A percentile compares a stretch with the other conserved stretches of the same genome.
Evolutionary conservation across 2,113 vertebrate species (phyloP).

Genomic region (Murina feae): DNA sequence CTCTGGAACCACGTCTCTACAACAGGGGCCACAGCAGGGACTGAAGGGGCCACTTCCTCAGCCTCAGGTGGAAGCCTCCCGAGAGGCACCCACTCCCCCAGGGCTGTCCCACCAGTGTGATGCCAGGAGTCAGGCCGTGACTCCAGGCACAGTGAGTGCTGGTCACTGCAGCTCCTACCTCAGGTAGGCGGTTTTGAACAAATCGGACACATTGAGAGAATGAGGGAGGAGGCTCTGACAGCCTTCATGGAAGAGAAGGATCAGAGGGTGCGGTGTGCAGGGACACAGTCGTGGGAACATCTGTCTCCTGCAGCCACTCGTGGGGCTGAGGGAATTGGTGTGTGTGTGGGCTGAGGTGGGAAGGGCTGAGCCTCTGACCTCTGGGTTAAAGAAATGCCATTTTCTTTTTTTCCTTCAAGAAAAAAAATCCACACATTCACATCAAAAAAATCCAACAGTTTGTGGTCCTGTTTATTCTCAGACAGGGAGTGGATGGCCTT

Average conservation of each 20-base stretch:
- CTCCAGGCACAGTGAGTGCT: neutral
- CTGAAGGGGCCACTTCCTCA: neutral
- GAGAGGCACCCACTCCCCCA: neutral
- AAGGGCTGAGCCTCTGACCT: slow-evolving; percentile 54
- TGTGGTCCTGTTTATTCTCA: slow-evolving; percentile 75
- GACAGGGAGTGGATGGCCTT: slow-evolving; percentile 52
- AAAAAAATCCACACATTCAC: neutral
- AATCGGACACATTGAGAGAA: neutral
- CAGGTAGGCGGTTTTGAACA: neutral
- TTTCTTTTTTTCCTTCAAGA: slow-evolving; percentile 53
- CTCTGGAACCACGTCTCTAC: neutral
- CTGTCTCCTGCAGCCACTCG: slow-evolving; percentile 6
- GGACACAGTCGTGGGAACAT: neutral
- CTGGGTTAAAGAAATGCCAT: slow-evolving; percentile 61
- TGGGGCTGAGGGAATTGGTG: slow-evolving; percentile 2
- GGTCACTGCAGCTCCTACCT: neutral
- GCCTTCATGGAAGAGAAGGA: neutral
- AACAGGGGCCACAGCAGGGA: too few species aligned
- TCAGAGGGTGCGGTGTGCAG: neutral
- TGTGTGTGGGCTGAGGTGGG: slow-evolving; percentile 40
- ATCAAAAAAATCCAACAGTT: slow-evolving; percentile 20
- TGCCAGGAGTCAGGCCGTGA: neutral
- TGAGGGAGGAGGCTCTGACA: neutral
- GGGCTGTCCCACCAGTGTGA: neutral
- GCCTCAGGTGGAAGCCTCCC: neutral